A percentile compares a stretch with the other conserved stretches of the same genome.
phyloP scores from a whole-genome alignment of 2,888 invertebrate genomes.

The Pecten maximus region DNA sequence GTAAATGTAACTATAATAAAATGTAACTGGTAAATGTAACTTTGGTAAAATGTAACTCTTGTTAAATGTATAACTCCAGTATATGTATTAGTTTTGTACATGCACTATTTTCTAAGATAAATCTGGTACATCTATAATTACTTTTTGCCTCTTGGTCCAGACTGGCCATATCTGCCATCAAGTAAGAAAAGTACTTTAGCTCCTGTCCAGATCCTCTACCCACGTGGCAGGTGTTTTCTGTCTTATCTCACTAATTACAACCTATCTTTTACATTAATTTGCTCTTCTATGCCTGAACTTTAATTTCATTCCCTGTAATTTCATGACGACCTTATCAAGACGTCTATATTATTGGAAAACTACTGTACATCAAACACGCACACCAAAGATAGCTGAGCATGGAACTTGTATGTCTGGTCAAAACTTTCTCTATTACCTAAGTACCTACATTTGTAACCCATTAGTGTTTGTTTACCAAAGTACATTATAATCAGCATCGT shows the following conservation, averaged over 20 bases:
- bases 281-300: neutral
- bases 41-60: too few species aligned
- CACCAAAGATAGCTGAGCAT: neutral
- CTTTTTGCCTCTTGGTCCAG: neutral
- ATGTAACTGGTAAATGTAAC: too few species aligned
- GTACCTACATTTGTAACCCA: neutral
- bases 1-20: too few species aligned
- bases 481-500: neutral
- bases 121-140: neutral
- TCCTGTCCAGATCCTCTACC: neutral
- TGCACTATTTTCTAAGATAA: neutral
- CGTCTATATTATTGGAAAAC: conserved; percentile 26
- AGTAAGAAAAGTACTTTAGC: neutral
- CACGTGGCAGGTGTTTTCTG: neutral
- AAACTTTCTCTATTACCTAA: neutral
- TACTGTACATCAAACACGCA: neutral
- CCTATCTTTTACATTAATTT: conserved; percentile 35
- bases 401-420: neutral
- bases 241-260: conserved; percentile 14
- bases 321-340: conserved; percentile 1
- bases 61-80: too few species aligned
- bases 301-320: conserved; percentile 5
- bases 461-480: neutral
- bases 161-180: neutral
- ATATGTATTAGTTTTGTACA: neutral